These are phyloP conservation scores for Parasteatoda tepidariorum DNA, from an alignment of 1,140 invertebrate species.

Conservation along the genomic window DNA sequence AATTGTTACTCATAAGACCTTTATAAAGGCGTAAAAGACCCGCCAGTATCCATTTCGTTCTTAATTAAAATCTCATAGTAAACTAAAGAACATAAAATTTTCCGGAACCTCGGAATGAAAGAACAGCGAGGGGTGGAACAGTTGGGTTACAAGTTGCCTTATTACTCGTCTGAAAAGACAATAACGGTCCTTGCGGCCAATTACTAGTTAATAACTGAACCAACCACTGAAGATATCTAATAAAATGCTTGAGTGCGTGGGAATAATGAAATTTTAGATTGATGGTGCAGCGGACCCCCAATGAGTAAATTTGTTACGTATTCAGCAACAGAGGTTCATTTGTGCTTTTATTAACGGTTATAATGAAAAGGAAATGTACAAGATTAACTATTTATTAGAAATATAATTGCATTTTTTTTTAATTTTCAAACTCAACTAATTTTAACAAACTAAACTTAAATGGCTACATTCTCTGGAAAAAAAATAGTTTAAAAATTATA, in stretches of 20 bases:
- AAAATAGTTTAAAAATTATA: too few relatives aligned
- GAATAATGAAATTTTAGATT: neutral
- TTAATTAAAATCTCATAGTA: slow-evolving; percentile 34
- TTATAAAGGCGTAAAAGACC: neutral
- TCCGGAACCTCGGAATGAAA: slow-evolving; percentile 1
- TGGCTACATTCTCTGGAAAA: too few relatives aligned
- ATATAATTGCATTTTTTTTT: too few relatives aligned
- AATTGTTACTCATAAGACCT: too few relatives aligned
- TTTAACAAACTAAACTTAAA: too few relatives aligned
- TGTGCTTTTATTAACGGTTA: neutral
- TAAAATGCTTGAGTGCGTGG: neutral
- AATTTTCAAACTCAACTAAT: too few relatives aligned
- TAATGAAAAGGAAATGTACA: too few relatives aligned
- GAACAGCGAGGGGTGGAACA: neutral
- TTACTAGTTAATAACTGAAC: neutral
- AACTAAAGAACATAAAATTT: too few relatives aligned
- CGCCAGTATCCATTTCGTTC: neutral
- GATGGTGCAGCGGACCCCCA: neutral
- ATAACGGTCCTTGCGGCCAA: neutral
- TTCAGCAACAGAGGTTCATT: neutral
- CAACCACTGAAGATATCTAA: neutral
- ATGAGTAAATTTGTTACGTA: neutral
- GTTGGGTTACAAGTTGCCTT: neutral
- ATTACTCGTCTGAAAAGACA: neutral
- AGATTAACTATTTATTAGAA: too few relatives aligned